Conservation (phyloP, 92 coral and sea anemone genomes). For the Scolanthus callimorphus region DNA sequence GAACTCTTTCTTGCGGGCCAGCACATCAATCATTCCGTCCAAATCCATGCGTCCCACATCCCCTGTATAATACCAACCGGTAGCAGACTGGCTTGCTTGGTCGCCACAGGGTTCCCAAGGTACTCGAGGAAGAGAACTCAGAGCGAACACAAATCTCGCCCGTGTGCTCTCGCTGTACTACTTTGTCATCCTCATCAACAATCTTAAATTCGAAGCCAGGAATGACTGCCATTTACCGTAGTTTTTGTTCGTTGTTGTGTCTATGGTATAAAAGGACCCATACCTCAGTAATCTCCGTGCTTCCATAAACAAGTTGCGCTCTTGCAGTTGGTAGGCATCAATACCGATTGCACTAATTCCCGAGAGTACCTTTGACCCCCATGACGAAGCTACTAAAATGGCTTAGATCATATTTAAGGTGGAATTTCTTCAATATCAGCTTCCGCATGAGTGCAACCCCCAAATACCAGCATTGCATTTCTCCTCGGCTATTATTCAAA, state of each 20-base stretch:
- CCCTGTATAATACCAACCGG: conserved; percentile 18
- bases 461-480: conserved; percentile 10
- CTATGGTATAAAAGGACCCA: not conserved
- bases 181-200: conserved; percentile 2
- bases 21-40: conserved; percentile 10
- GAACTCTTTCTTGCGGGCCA: conserved; percentile 16
- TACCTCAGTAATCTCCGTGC: not conserved
- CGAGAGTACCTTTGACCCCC: conserved; percentile 15
- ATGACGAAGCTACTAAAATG: not conserved
- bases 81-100: not conserved
- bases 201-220: conserved; percentile 12
- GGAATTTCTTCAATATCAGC: not conserved
- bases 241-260: not conserved
- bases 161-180: not conserved
- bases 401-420: conserved; percentile 6
- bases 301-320: not conserved
- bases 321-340: not conserved
- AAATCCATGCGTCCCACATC: conserved; percentile 18
- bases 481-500: conserved; percentile 1
- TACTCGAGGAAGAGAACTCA: too few relatives aligned
- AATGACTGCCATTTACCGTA: conserved; percentile 8
- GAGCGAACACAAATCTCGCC: conserved; percentile 24
- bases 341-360: not conserved
- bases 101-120: too few relatives aligned
- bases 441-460: not conserved